Evolutionary conservation across 92 coral and sea anemone species (phyloP), one percentile per base, ranked within the genome.

Genomic region (Parazoanthus darwini): DNA sequence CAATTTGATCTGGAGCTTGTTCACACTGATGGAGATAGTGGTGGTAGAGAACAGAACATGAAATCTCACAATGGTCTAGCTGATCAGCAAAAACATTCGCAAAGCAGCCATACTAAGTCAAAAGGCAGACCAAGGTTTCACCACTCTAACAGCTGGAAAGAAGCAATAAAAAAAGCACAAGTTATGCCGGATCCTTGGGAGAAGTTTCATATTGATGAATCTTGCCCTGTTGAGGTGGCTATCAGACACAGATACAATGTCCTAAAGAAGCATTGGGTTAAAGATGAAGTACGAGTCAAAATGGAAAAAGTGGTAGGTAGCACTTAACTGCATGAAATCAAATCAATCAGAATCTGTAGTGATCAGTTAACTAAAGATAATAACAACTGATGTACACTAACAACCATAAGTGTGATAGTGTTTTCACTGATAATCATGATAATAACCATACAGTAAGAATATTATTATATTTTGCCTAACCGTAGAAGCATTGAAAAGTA

Each of bases 151-250:
- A 95, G 96, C 78, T 97, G 99, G 99, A 93, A 94, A 74, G 92
- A 91, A 88, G 99, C 99, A 36, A 78, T 92, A 10, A 88, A 90
- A 65, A 93, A 94, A 84, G 96, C 96, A 8, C 89, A 91, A 88
- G 68, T 76, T 74, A 77, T 95, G 92, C 95, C 98, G 14, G 99
- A 97, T 89, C 99, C 99, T 38, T 97, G 99, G 99, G 96, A 94
- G 56, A 82, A 93, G 80, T 95, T 97, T 88, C 98, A 97, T 80
- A 92, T 97, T 35, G 99, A 97, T 59, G 94, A 94, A 82, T 86
- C 94, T n/a, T 97, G 94, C 85, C 91, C 97, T 0, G 94, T 92
- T 46, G 98, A 97, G 90, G 79, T 88, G n/a, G 99, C 97, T 18
- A 86, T 91, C 20, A 82, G 99, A 37, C 98, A 97, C 88, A 93